Conservation (phyloP, 64 coral and sea anemone genomes). For the Acropora tenuis region DNA sequence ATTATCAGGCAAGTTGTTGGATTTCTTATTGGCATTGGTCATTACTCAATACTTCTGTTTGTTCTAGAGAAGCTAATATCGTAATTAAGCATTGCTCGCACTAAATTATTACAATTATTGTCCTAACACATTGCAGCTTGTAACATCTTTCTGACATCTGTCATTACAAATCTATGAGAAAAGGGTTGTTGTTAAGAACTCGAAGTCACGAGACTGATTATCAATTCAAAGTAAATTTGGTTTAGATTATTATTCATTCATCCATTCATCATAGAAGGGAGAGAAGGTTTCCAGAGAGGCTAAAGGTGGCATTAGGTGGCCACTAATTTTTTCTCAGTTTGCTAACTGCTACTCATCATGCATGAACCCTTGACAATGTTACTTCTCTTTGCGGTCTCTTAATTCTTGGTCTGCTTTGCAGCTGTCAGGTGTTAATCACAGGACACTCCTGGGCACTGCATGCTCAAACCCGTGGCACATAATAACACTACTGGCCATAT, state of each 20-base stretch:
- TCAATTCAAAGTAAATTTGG: background rate
- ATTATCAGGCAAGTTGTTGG: conserved; percentile 55
- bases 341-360: background rate
- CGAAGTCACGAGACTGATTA: background rate
- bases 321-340: background rate
- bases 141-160: background rate
- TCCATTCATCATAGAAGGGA: background rate
- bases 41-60: background rate
- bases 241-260: background rate
- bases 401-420: background rate
- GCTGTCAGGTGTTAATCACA: background rate
- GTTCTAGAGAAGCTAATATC: background rate
- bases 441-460: background rate
- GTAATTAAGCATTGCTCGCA: background rate
- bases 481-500: background rate
- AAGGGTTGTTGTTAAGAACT: background rate
- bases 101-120: background rate
- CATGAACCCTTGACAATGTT: background rate
- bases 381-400: background rate
- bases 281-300: conserved; percentile 5
- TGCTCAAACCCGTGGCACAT: background rate
- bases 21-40: conserved; percentile 17
- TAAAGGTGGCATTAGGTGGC: background rate
- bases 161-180: background rate
- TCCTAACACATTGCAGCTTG: background rate